Conservation (phyloP, 2,797 vertebrate species). For the Oceanodroma leucorhoa region DNA sequence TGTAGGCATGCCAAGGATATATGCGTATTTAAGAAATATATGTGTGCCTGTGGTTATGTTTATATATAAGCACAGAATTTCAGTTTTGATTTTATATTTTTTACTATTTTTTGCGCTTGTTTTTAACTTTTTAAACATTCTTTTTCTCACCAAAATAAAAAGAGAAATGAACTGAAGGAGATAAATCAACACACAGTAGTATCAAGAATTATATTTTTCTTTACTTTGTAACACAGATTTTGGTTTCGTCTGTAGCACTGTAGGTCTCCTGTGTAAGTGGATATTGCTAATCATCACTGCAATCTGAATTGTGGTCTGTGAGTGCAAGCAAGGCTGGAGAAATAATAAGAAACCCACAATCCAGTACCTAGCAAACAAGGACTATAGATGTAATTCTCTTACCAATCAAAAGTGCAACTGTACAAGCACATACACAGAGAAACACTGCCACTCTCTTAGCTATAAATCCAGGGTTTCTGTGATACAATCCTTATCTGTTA, state of each 20-base stretch:
- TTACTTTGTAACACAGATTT: neutral
- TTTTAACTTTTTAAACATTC: neutral
- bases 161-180: neutral
- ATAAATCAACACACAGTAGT: neutral
- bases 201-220: neutral
- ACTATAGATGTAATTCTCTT: neutral
- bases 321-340: neutral
- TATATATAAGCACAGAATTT: neutral
- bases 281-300: neutral
- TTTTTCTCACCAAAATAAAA: neutral
- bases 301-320: constrained; percentile 2
- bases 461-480: constrained; percentile 21
- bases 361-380: neutral
- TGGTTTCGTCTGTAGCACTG: neutral
- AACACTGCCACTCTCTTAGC: neutral
- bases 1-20: neutral
- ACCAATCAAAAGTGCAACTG: neutral
- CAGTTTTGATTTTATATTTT: neutral
- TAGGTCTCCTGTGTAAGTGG: neutral
- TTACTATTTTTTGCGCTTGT: neutral
- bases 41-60: neutral
- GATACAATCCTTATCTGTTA: neutral
- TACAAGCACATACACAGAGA: neutral
- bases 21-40: neutral
- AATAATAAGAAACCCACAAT: neutral